phyloP scores from a whole-genome alignment of 2,113 vertebrate species.

The Orcinus orca region DNA sequence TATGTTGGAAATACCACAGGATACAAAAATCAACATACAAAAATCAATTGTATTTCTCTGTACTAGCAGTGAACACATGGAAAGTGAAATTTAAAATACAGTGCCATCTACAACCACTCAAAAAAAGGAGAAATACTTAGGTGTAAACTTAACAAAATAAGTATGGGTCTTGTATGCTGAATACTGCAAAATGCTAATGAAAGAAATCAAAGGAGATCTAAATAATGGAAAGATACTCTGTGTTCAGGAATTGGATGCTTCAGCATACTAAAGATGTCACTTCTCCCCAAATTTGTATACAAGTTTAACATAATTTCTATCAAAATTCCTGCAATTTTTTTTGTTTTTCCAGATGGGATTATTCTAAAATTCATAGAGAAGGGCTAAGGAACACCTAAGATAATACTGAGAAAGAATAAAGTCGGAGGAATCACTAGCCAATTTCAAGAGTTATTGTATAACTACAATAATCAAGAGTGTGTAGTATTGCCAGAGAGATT shows the following conservation, averaged over 20 bases:
- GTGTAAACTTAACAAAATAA: background rate
- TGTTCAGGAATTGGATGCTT: conserved; percentile 17
- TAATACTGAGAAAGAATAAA: background rate
- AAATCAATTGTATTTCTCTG: background rate
- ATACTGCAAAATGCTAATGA: background rate
- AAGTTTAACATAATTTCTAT: background rate
- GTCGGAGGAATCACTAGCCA: background rate
- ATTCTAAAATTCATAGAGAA: background rate
- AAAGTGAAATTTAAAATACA: background rate
- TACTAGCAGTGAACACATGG: background rate
- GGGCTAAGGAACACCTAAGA: background rate
- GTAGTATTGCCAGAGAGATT: background rate
- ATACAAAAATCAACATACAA: background rate
- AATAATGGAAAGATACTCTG: background rate
- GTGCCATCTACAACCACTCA: background rate
- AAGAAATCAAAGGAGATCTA: conserved; percentile 11
- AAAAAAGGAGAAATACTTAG: background rate
- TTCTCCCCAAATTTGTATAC: background rate
- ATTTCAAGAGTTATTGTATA: background rate
- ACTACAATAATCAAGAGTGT: background rate
- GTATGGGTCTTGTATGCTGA: background rate
- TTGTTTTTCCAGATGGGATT: background rate
- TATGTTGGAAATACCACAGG: background rate
- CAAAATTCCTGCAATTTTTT: background rate
- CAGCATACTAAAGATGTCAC: background rate